A percentile compares a stretch with the other conserved stretches of the same genome.
These are phyloP conservation scores for Phaonia tiefii DNA, from an alignment of 2,888 invertebrate species.

Conservation along the genomic window DNA sequence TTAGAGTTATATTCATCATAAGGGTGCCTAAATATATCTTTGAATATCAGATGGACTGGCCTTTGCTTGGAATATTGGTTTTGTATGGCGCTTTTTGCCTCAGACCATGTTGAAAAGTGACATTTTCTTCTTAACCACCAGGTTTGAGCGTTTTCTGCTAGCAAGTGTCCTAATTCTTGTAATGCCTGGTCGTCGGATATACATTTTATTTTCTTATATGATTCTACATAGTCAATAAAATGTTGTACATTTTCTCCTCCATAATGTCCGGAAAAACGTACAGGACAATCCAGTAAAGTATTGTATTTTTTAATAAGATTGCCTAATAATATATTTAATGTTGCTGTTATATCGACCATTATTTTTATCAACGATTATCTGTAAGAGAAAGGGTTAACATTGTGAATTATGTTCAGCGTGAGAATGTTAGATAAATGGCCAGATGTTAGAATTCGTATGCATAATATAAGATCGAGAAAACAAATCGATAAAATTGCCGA, in stretches of 20 bases:
- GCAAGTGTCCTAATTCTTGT: slow-evolving; percentile 53
- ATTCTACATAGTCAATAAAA: slow-evolving; percentile 62
- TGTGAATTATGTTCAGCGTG: no score
- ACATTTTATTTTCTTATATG: slow-evolving; percentile 59
- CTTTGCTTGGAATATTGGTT: slow-evolving; percentile 50
- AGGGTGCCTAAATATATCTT: slow-evolving; percentile 44
- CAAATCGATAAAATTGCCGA: no score
- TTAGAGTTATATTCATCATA: slow-evolving; percentile 36
- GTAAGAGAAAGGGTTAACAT: not conserved
- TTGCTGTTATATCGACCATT: slow-evolving; percentile 45
- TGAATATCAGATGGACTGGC: slow-evolving; percentile 43
- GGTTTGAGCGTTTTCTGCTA: slow-evolving; percentile 44
- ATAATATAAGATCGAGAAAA: no score
- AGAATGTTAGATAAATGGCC: no score
- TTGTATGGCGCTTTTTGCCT: slow-evolving; percentile 53
- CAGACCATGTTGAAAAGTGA: slow-evolving; percentile 49
- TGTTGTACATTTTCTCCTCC: slow-evolving; percentile 49
- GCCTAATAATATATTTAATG: slow-evolving; percentile 49
- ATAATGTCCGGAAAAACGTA: slow-evolving; percentile 58
- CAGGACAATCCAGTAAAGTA: slow-evolving; percentile 63
- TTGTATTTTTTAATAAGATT: slow-evolving; percentile 50
- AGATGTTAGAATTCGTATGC: no score
- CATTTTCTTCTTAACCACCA: slow-evolving; percentile 56
- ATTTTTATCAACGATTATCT: not conserved
- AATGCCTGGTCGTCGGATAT: slow-evolving; percentile 62